Evolutionary conservation across 1,140 invertebrate genomes (phyloP).

Genomic region (Phortica variegata): DNA sequence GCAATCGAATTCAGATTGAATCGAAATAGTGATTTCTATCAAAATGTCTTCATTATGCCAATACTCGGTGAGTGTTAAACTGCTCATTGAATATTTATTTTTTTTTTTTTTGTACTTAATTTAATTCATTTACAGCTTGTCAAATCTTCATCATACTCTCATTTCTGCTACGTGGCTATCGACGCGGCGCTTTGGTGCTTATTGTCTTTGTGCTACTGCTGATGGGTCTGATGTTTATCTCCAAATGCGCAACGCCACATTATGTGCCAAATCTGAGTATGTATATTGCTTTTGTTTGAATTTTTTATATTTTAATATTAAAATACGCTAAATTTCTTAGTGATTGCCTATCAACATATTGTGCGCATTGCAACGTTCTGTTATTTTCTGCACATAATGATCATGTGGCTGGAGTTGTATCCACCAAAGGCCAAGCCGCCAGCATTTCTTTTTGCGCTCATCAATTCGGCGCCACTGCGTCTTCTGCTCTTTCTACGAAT

Average conservation of each 20-base stretch:
- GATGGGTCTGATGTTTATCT: slow-evolving; percentile 39
- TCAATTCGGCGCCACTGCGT: slow-evolving; percentile 29
- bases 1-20: slow-evolving; percentile 32
- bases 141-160: slow-evolving; percentile 39
- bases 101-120: too few species aligned
- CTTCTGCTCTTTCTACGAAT: slow-evolving; percentile 31
- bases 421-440: slow-evolving; percentile 31
- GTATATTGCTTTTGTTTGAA: slow-evolving; percentile 3
- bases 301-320: not conserved
- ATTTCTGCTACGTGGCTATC: slow-evolving; percentile 40
- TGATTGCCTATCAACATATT: slow-evolving; percentile 32
- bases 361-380: slow-evolving; percentile 34
- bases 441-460: slow-evolving; percentile 15
- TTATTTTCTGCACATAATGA: slow-evolving; percentile 39
- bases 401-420: slow-evolving; percentile 43
- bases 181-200: slow-evolving; percentile 38
- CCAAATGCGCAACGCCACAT: slow-evolving; percentile 34
- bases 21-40: slow-evolving; percentile 36
- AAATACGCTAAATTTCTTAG: slow-evolving; percentile 14
- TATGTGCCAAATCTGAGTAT: slow-evolving; percentile 45
- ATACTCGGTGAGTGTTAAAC: slow-evolving; percentile 36
- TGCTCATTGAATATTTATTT: too few species aligned
- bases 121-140: slow-evolving; percentile 25
- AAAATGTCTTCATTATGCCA: slow-evolving; percentile 34
- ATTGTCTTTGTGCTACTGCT: slow-evolving; percentile 28